These are phyloP conservation scores for Drosophila eohydei DNA, from an alignment of 2,888 invertebrate genomes.

Conservation along the genomic window DNA sequence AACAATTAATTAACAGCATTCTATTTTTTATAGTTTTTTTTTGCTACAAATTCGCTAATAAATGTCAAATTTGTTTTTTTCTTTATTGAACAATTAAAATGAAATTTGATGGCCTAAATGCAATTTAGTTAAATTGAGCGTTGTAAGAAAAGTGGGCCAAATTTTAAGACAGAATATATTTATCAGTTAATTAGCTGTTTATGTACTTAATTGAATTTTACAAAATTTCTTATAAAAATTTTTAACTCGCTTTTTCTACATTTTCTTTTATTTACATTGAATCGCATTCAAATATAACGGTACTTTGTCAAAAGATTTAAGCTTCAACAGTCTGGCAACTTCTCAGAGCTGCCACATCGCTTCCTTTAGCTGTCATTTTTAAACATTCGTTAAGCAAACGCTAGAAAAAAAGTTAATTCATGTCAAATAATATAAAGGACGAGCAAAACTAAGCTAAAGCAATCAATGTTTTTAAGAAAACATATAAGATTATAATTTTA, in stretches of 20 bases:
- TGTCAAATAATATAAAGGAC: neutral
- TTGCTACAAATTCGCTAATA: constrained; percentile 23
- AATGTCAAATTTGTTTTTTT: constrained; percentile 29
- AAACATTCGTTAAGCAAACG: neutral
- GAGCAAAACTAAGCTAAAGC: constrained; percentile 10
- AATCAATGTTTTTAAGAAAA: neutral
- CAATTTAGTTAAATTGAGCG: neutral
- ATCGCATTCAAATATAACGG: neutral
- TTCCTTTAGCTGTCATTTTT: constrained; percentile 9
- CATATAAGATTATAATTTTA: neutral
- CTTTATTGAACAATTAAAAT: constrained; percentile 24
- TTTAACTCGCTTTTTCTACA: neutral
- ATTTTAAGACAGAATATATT: neutral
- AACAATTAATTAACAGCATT: constrained; percentile 48
- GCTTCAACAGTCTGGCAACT: neutral
- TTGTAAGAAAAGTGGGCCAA: neutral
- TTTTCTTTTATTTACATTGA: neutral
- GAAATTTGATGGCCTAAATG: constrained; percentile 1
- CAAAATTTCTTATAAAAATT: neutral
- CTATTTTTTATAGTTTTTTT: neutral
- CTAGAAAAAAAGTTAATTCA: neutral
- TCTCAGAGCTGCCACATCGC: neutral
- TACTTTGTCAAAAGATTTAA: neutral
- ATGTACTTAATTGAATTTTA: neutral
- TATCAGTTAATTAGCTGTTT: no score